phyloP scores from a whole-genome alignment of 1,140 invertebrate species.

The Aphaenogaster rudis region DNA sequence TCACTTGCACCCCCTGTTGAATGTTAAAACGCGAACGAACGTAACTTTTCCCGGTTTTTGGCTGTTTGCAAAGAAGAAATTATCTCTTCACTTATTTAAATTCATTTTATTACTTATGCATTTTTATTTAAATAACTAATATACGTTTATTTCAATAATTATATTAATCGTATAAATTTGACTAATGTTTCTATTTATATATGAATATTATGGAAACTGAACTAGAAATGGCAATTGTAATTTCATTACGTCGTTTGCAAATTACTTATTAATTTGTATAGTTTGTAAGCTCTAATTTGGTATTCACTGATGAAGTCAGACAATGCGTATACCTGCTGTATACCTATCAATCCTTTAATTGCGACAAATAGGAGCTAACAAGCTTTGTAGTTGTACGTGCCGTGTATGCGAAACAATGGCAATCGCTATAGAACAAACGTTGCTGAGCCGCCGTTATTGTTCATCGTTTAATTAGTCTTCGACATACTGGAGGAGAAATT shows the following conservation, averaged over 20 bases:
- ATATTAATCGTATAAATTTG: conserved; percentile 1
- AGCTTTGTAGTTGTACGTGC: conserved; percentile 25
- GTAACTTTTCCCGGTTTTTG: not conserved
- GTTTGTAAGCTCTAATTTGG: not conserved
- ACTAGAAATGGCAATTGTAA: not conserved
- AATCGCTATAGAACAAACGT: conserved; percentile 10
- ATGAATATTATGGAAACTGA: not conserved
- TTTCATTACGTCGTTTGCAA: not conserved
- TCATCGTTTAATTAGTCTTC: conserved; percentile 19
- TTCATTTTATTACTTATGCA: not conserved
- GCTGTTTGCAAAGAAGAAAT: not conserved
- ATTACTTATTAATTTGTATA: conserved; percentile 8
- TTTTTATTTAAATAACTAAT: not conserved
- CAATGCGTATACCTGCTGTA: not conserved
- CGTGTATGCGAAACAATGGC: conserved; percentile 17
- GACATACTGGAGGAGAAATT: not conserved
- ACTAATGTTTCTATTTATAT: not conserved
- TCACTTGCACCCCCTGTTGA: conserved; percentile 52
- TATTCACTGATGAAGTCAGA: conserved; percentile 8
- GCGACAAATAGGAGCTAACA: conserved; percentile 41
- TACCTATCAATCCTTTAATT: conserved; percentile 44
- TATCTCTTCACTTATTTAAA: not conserved
- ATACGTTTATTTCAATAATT: not conserved
- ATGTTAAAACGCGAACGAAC: conserved; percentile 33
- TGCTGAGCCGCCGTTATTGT: not conserved